Percentiles rank a stretch among this genome's conserved stretches.
These are phyloP conservation scores for Philereme transversata DNA, from an alignment of 2,888 invertebrate genomes.

Conservation along the genomic window DNA sequence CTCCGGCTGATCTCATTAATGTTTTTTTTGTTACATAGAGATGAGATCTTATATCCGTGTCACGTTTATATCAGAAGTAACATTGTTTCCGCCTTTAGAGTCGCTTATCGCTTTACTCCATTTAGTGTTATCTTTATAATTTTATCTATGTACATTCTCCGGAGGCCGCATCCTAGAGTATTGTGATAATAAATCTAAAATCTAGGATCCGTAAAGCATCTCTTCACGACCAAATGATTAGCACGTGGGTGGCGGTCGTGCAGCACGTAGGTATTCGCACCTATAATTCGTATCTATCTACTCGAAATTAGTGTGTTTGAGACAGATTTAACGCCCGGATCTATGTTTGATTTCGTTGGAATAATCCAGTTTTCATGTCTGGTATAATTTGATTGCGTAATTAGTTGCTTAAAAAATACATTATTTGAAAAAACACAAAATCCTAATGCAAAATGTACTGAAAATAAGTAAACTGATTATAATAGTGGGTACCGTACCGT, in stretches of 20 bases:
- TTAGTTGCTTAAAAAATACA: too few species aligned
- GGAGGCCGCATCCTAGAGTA: constrained; percentile 21
- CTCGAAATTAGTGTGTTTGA: constrained; percentile 14
- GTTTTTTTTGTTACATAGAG: constrained; percentile 52
- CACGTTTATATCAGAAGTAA: constrained; percentile 40
- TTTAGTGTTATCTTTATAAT: constrained; percentile 20
- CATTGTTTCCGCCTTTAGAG: constrained; percentile 21
- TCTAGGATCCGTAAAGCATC: constrained; percentile 30
- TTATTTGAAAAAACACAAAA: too few species aligned
- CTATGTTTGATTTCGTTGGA: constrained; percentile 7
- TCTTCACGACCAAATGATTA: constrained; percentile 39
- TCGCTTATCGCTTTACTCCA: constrained; percentile 22
- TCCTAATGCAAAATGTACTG: too few species aligned
- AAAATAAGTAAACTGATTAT: too few species aligned
- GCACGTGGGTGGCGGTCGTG: constrained; percentile 35
- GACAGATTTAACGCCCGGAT: constrained; percentile 17
- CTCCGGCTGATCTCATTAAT: constrained; percentile 56
- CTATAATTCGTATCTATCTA: constrained; percentile 12
- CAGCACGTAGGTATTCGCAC: constrained; percentile 28
- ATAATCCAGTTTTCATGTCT: neutral
- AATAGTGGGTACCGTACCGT: too few species aligned
- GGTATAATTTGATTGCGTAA: neutral
- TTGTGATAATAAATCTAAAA: constrained; percentile 27
- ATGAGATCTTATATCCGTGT: constrained; percentile 43
- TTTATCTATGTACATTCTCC: constrained; percentile 32